Base-by-base conservation (phyloP, 2,888 invertebrate species). In the Volucella inflata region DNA sequence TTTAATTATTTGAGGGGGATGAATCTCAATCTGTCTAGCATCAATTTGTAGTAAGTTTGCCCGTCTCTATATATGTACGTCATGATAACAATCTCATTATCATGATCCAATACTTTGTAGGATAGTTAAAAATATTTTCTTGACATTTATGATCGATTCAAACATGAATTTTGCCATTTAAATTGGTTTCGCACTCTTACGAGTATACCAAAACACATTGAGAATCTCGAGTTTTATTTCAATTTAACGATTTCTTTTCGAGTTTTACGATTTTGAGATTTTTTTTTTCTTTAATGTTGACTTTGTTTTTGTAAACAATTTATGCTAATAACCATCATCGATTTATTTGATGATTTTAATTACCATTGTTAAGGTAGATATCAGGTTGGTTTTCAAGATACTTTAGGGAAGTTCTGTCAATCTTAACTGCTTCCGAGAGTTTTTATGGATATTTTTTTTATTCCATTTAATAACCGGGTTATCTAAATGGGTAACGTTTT, bases 371-470 rank as follows among this genome's bases (percentile, higher is more conserved):
- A 59, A 46, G 16, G 21, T 36, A 71, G 6, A 6, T 6, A 50
- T 51, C 42, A 42, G 16, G 10, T 21, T 21, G 21, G 44, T 12
- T 44, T 21, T 11, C 30, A 60, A 21, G 60, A 44, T 30, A 42
- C 8, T 42, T 36, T 4, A 16, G 42, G 14, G 51, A 40, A 17
- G 42, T 46, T 53, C 21, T 50, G 50, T 36, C 46, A 21, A 17
- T 46, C 46, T 50, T 76, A 76, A 76, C 59, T 17, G 78, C 78
- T 78, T 78, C 78, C 78, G 70, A 64, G 42, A 71, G 44, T 30
- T 16, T 78, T 78, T 62, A 68, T 60, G 51, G n/a, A 2, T 11
- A n/a, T 44, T 59, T 55, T 53, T 67, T 53, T 55, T 57, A 14
- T 10, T 10, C 14, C 30, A 44, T 68, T 78, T 42, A 70, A 64